A percentile compares a stretch with the other conserved stretches of the same genome.
Evolutionary conservation across 2,113 vertebrate species (phyloP).

Genomic region (Puffinus mauretanicus): DNA sequence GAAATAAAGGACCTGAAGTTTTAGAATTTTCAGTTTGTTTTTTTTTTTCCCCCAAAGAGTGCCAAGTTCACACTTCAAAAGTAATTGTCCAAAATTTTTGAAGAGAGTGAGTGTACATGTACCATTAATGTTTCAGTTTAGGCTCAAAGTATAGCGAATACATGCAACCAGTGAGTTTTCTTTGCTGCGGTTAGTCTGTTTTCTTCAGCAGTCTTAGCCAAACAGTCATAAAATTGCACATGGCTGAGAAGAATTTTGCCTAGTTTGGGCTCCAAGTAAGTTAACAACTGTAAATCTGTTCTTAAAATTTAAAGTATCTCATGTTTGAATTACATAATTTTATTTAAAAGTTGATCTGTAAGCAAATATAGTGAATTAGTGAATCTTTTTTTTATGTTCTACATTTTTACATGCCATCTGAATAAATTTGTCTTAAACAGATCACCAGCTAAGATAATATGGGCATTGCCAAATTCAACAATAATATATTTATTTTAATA

Average conservation of each 20-base stretch:
- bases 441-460: background rate
- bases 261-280: background rate
- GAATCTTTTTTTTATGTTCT: background rate
- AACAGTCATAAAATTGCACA: background rate
- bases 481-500: background rate
- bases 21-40: background rate
- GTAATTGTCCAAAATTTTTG: background rate
- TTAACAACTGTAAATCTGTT: background rate
- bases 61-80: background rate
- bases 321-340: background rate
- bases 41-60: background rate
- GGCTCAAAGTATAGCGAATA: background rate
- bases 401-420: background rate
- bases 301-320: background rate
- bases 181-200: background rate
- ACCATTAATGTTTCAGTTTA: background rate
- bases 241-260: background rate
- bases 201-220: background rate
- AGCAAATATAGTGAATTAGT: background rate
- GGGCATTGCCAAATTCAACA: constrained; percentile 15
- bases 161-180: background rate
- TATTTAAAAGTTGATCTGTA: background rate
- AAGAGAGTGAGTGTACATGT: background rate
- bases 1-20: background rate
- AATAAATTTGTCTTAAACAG: background rate